Evolutionary conservation across 2,888 invertebrate genomes (phyloP), one percentile per base, ranked within the genome.

Genomic region (Pemphredon lugubris): DNA sequence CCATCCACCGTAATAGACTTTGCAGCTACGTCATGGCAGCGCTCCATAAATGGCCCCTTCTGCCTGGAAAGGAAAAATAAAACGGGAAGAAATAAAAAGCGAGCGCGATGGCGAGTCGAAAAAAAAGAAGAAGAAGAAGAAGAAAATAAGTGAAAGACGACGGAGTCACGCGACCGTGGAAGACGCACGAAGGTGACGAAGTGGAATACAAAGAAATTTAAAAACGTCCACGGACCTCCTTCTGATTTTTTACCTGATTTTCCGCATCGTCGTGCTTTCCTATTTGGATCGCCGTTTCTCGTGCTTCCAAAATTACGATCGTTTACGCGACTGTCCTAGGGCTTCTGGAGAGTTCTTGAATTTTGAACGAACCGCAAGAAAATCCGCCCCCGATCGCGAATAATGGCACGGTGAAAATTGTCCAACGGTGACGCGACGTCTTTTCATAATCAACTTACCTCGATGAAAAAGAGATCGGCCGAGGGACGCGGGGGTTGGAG

Each of bases 1-100:
- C 55, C 67, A 67, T 47, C 57, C 39, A 14, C 26, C 40, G 47
- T 67, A 67, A 77, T 77, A 77, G 57, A 74, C 63, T 63, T 70
- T 58, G 37, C 48, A 47, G 59, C 57, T 48, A 54, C 69, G 50
- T 66, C 59, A 16, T 39, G 47, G 45, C 57, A 58, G 50, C 54
- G 78, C 23, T 66, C 64, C 55, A 76, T 77, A 79, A 82, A 82
- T 75, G 83, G 79, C 74, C 73, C 68, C 63, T 70, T 72, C 67
- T 57, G 73, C 76, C 74, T 65, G 67, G 73, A 26, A 14, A 44
- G 44, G 40, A 30, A 39, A 64, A 60, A 60, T 63, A 59, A 51
- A 44, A 20, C 6, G 16, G 32, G 21, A 39, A 11, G 39, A 40
- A 23, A 26, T 6, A 20, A 32, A 44, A n/a, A n/a, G n/a, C n/a